A percentile compares a stretch with the other conserved stretches of the same genome.
Conservation (phyloP, 2,113 vertebrate species). For the Hydrochoerus hydrochaeris region DNA sequence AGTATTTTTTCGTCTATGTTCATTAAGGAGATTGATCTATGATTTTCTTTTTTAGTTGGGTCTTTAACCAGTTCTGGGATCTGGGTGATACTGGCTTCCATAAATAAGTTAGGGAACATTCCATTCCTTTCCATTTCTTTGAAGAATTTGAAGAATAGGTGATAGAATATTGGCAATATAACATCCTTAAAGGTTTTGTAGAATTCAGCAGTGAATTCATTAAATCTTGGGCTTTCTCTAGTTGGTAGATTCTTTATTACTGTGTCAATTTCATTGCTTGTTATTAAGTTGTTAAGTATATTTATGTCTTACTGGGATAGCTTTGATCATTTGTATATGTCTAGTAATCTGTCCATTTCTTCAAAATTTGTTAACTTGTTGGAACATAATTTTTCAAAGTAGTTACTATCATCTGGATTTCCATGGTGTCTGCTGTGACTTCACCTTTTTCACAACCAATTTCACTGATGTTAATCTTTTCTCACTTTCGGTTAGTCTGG, state of each 20-base stretch:
- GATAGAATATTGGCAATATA: neutral
- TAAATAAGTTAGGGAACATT: neutral
- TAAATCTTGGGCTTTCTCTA: neutral
- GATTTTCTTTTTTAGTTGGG: neutral
- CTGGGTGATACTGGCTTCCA: neutral
- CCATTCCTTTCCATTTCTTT: neutral
- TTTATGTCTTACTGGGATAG: neutral
- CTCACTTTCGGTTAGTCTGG: neutral
- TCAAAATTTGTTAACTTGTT: neutral
- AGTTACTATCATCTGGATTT: neutral
- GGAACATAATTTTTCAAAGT: neutral
- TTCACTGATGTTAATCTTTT: neutral
- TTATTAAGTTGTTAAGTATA: neutral
- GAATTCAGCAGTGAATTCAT: neutral
- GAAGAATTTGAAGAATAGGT: neutral
- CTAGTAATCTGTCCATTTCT: neutral
- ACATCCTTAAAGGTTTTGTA: neutral
- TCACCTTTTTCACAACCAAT: neutral
- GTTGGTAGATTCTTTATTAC: neutral
- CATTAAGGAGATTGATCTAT: neutral
- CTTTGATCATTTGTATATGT: neutral
- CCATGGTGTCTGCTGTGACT: neutral
- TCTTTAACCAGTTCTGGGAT: neutral
- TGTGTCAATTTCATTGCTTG: neutral
- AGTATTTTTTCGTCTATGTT: neutral